phyloP scores from a whole-genome alignment of 2,888 invertebrate species.

The Nemurella pictetii region DNA sequence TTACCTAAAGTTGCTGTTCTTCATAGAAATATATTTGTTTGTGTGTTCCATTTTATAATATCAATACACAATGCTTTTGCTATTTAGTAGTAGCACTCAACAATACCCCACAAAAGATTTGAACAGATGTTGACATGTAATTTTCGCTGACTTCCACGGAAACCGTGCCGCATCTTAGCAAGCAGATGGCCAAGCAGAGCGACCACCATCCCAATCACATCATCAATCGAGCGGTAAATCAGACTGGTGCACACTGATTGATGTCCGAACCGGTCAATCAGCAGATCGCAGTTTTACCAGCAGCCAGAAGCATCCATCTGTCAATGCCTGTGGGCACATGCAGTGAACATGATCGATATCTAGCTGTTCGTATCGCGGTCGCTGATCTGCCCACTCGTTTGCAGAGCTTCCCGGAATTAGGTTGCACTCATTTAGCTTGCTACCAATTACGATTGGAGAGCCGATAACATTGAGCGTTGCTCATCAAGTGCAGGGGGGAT shows the following conservation, averaged over 20 bases:
- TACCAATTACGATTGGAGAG: not conserved
- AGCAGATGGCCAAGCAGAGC: not conserved
- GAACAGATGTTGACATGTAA: no score
- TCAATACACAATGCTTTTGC: no score
- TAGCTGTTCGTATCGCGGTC: not conserved
- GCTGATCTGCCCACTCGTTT: not conserved
- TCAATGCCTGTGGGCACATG: not conserved
- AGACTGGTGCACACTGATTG: not conserved
- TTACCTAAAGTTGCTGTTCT: no score
- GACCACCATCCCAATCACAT: not conserved
- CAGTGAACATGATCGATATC: not conserved
- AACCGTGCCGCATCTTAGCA: not conserved
- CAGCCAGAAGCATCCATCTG: no score
- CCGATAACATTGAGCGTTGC: not conserved
- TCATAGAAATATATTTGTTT: no score
- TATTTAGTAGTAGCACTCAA: no score
- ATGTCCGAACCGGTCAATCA: constrained; percentile 1
- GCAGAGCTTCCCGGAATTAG: not conserved
- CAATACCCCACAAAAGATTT: no score
- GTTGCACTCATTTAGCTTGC: not conserved
- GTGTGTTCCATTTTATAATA: no score
- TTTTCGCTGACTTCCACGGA: not conserved
- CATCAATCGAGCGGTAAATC: not conserved
- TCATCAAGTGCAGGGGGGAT: not conserved
- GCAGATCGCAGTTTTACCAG: not conserved